Evolutionary conservation across 2,888 invertebrate species (phyloP), one percentile per base, ranked within the genome.

Genomic region (Callosobruchus maculatus): DNA sequence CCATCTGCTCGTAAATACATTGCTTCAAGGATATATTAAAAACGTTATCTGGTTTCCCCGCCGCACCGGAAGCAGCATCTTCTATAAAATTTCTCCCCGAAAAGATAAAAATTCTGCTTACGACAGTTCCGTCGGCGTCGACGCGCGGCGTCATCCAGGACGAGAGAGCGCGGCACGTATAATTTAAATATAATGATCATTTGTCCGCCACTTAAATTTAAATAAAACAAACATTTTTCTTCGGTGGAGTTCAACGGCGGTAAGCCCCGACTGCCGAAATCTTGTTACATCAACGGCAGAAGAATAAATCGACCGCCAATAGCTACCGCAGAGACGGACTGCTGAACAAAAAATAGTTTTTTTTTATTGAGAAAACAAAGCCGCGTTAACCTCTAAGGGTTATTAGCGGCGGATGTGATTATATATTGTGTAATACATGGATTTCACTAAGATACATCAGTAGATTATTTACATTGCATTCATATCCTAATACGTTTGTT

Each of bases 301-400:
- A 81, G 85, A 85, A 86, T 86, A 86, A 86, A 86, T 86, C 86
- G 86, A 83, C 86, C 85, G 86, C 86, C 86, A 86, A 86, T 86
- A 86, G 85, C 85, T 84, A 83, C 13, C 49, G 49, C 49, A 49
- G 49, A 13, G 49, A 18, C 49, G 49, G 49, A 49, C 49, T n/a
- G n/a, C n/a, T n/a, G n/a, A n/a, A n/a, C n/a, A n/a, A n/a, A n/a
- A n/a, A n/a, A n/a, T n/a, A n/a, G n/a, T n/a, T n/a, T n/a, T n/a
- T n/a, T n/a, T n/a, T n/a, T n/a, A n/a, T n/a, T n/a, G n/a, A n/a
- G n/a, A n/a, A n/a, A n/a, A n/a, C n/a, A n/a, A n/a, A n/a, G n/a
- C n/a, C n/a, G n/a, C n/a, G n/a, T n/a, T n/a, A n/a, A n/a, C n/a
- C n/a, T n/a, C n/a, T n/a, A n/a, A n/a, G n/a, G n/a, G n/a, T n/a